Base-by-base conservation (phyloP, 1,140 invertebrate species). In the Psilanteris sp. region DNA sequence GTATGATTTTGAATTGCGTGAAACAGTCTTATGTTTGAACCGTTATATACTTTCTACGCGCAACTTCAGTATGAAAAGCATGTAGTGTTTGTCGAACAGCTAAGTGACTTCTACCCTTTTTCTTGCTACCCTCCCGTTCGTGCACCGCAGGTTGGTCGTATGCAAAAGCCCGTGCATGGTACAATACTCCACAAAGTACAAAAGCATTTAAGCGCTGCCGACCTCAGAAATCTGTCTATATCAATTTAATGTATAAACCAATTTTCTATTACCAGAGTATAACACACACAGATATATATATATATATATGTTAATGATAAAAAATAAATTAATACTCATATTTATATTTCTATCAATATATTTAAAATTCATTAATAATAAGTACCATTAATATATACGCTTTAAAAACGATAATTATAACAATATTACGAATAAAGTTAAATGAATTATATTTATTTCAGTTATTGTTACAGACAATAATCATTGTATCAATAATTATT, bases 71-170 rank as follows among this genome's bases (percentile, higher is more conserved):
- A 41, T 74, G 52, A 55, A 74, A 61, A 55, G 46, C 48, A 11
- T 15, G 18, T 14, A 59, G 46, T 75, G 74, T 77, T 77, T 74
- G 74, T 54, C 54, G 54, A 77, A 59, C 74, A 55, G 55, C 48
- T 70, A 67, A 54, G 62, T 75, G 72, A 68, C 72, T 75, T 68
- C 72, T 64, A 75, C 72, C 72, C 72, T 75, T 75, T 68, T 75
- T 68, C 36, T 61, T 34, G 50, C 64, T n/a, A 70, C 72, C 72
- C 72, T 75, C 6, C 14, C 44, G 34, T 59, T 70, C 57, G 32
- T 62, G 46, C 44, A 70, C 64, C 48, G 41, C 64, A 70, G 72
- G 64, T 76, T 52, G 41, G 64, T 44, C 31, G 41, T 64, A 62
- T 75, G 71, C 62, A 70, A 64, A 76, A 44, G 36, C 50, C 13